Percentiles rank a stretch among this genome's conserved stretches.
phyloP scores from a whole-genome alignment of 1,140 invertebrate genomes.

The Akabosia matsudoensis region DNA sequence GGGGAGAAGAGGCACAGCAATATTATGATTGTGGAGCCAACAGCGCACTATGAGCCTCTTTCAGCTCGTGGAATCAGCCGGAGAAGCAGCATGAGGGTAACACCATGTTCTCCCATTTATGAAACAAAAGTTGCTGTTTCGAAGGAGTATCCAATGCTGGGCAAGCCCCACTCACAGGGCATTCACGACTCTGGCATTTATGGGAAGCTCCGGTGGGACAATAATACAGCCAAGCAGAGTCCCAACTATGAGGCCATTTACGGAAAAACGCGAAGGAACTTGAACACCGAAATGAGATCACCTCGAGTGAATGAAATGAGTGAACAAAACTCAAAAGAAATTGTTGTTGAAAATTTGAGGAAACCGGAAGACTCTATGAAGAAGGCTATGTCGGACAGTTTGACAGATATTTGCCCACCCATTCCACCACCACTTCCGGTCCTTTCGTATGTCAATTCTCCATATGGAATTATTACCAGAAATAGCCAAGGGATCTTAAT shows the following conservation, averaged over 20 bases:
- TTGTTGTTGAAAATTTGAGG: background rate
- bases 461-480: background rate
- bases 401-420: slow-evolving; percentile 28
- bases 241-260: slow-evolving; percentile 34
- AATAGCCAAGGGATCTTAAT: background rate
- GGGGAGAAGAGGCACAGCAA: background rate
- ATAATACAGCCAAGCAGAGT: background rate
- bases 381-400: background rate
- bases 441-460: slow-evolving; percentile 29
- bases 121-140: slow-evolving; percentile 5
- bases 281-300: background rate
- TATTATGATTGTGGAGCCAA: slow-evolving; percentile 19
- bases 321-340: background rate
- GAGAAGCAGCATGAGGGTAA: slow-evolving; percentile 25
- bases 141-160: background rate
- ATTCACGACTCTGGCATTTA: background rate
- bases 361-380: background rate
- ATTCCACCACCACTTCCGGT: slow-evolving; percentile 41
- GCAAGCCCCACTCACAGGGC: background rate
- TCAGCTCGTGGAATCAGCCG: slow-evolving; percentile 17
- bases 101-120: background rate
- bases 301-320: background rate
- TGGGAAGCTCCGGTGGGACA: slow-evolving; percentile 14
- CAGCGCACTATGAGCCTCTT: slow-evolving; percentile 12
- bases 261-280: background rate